phyloP scores from a whole-genome alignment of 2,797 vertebrate genomes.

The Ambastaia sidthimunki region DNA sequence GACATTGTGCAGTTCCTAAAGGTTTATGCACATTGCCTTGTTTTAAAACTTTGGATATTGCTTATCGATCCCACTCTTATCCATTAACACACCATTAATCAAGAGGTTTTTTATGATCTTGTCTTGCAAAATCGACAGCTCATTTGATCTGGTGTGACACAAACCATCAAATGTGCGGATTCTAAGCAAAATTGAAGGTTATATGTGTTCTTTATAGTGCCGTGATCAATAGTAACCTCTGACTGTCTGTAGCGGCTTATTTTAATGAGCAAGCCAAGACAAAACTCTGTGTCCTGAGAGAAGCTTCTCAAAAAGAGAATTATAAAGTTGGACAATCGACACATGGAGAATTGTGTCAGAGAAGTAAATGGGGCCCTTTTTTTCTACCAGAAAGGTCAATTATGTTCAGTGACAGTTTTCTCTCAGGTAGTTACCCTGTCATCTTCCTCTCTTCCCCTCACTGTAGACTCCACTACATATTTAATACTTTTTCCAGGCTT shows the following conservation, averaged over 20 bases:
- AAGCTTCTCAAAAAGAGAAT: conserved; percentile 52
- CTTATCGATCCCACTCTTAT: conserved; percentile 78
- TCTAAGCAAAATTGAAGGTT: conserved; percentile 67
- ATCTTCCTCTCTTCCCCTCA: conserved; percentile 60
- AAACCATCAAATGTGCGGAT: conserved; percentile 61
- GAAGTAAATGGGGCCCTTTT: conserved; percentile 54
- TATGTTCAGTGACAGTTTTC: conserved; percentile 59
- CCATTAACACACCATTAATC: conserved; percentile 78
- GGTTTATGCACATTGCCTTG: conserved; percentile 74
- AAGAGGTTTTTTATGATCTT: conserved; percentile 73
- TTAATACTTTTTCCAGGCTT: conserved; percentile 78
- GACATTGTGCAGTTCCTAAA: conserved; percentile 83
- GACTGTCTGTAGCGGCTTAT: conserved; percentile 42
- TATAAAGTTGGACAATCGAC: conserved; percentile 59
- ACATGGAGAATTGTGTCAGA: conserved; percentile 54
- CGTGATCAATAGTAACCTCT: conserved; percentile 61
- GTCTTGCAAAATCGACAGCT: conserved; percentile 60
- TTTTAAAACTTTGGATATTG: conserved; percentile 80
- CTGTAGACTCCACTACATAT: conserved; percentile 81
- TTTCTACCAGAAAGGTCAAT: conserved; percentile 64
- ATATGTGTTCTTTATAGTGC: conserved; percentile 70
- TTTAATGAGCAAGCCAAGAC: conserved; percentile 55
- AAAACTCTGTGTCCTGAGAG: conserved; percentile 46
- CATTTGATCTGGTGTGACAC: conserved; percentile 68
- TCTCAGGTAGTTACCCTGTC: conserved; percentile 55